phyloP scores from a whole-genome alignment of 2,113 vertebrate genomes.

The Salvelinus fontinalis region DNA sequence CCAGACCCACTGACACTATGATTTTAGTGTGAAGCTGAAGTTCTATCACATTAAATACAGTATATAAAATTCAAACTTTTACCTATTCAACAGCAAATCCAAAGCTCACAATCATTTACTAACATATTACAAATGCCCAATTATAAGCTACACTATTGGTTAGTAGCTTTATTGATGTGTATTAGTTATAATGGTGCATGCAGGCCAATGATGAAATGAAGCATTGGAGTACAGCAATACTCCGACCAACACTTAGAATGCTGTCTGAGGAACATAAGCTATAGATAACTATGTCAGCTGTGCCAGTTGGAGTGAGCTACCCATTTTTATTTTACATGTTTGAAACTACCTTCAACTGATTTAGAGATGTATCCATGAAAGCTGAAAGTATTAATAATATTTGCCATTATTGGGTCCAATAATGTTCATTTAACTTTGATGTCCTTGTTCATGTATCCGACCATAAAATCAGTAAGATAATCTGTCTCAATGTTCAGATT shows the following conservation, averaged over 20 bases:
- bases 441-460: constrained; percentile 34
- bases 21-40: constrained; percentile 42
- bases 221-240: constrained; percentile 26
- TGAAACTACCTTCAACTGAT: constrained; percentile 47
- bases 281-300: constrained; percentile 36
- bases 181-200: constrained; percentile 59
- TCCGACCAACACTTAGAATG: constrained; percentile 16
- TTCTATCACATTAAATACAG: neutral
- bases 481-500: constrained; percentile 5
- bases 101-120: constrained; percentile 43
- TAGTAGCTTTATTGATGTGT: constrained; percentile 1
- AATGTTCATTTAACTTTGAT: constrained; percentile 49
- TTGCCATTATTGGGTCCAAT: constrained; percentile 50
- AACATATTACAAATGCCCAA: constrained; percentile 47
- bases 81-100: constrained; percentile 33
- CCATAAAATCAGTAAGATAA: constrained; percentile 18
- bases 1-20: constrained; percentile 10
- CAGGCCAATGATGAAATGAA: constrained; percentile 60
- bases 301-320: constrained; percentile 30
- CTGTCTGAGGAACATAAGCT: constrained; percentile 29
- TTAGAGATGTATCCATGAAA: constrained; percentile 42
- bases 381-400: constrained; percentile 29
- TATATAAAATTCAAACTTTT: constrained; percentile 11
- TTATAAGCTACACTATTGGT: constrained; percentile 59
- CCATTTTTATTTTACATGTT: constrained; percentile 17